These are phyloP conservation scores for Mamestra configurata DNA, from an alignment of 1,140 invertebrate genomes.

Conservation along the genomic window DNA sequence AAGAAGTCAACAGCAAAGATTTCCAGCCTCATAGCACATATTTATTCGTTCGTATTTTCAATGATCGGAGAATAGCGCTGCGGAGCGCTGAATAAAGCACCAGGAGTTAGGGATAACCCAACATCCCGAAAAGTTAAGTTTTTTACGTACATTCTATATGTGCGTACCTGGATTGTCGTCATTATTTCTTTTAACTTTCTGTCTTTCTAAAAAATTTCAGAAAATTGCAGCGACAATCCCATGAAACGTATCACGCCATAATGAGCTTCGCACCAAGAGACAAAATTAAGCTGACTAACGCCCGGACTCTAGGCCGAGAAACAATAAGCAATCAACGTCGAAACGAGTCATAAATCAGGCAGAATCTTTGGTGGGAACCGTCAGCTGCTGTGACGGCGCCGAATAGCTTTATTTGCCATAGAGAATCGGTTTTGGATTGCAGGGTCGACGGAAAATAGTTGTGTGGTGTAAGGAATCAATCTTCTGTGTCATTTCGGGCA, in stretches of 20 bases:
- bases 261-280: background rate
- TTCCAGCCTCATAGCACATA: too few species aligned
- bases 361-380: conserved; percentile 44
- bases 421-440: background rate
- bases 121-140: too few species aligned
- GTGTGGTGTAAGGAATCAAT: background rate
- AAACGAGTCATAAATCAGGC: conserved; percentile 37
- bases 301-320: conserved; percentile 8
- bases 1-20: too few species aligned
- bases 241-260: background rate
- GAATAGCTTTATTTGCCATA: conserved; percentile 25
- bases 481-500: background rate
- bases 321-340: conserved; percentile 53
- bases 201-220: too few species aligned
- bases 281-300: conserved; percentile 5
- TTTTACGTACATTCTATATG: too few species aligned
- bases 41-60: too few species aligned
- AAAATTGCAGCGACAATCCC: too few species aligned
- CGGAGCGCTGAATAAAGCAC: too few species aligned
- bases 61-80: too few species aligned
- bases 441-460: background rate
- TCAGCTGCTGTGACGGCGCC: conserved; percentile 46
- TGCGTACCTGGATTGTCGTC: too few species aligned
- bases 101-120: too few species aligned
- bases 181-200: too few species aligned